Evolutionary conservation across 35 echinoderm and acorn worm genomes (phyloP).

Genomic region (Anneissia japonica): DNA sequence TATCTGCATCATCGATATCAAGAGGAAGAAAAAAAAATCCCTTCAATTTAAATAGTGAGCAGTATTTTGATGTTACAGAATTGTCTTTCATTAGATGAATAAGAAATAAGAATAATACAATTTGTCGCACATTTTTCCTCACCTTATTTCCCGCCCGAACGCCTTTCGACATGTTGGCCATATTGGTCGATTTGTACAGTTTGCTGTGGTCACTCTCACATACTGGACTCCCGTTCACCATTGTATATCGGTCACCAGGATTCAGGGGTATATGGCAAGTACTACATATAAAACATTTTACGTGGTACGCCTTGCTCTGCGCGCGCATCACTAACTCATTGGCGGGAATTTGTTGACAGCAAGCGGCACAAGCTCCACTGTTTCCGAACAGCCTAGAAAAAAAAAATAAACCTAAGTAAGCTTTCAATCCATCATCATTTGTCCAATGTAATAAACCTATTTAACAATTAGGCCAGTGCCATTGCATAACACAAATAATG

Average conservation of each 20-base stretch:
- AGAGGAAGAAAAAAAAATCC: too few species aligned
- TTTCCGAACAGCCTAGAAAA: conserved; percentile 74
- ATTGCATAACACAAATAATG: too few species aligned
- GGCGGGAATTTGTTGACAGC: conserved; percentile 81
- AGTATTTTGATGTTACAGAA: too few species aligned
- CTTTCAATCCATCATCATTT: too few species aligned
- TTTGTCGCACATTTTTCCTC: too few species aligned
- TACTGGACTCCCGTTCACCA: conserved; percentile 85
- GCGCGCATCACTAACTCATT: conserved; percentile 90
- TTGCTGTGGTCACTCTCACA: conserved; percentile 91
- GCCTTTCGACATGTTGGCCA: conserved; percentile 38
- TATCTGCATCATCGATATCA: too few species aligned
- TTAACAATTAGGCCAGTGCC: too few species aligned
- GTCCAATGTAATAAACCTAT: too few species aligned
- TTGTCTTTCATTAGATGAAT: too few species aligned
- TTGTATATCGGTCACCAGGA: conserved; percentile 66
- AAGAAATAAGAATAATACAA: too few species aligned
- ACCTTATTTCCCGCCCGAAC: conserved; percentile 94
- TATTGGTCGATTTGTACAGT: conserved; percentile 62
- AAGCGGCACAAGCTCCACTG: conserved; percentile 82
- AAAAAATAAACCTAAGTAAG: too few species aligned
- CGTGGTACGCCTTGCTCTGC: conserved; percentile 86
- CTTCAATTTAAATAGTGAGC: too few species aligned
- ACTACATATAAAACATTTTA: conserved; percentile 94
- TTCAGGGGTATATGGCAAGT: conserved; percentile 89